These are phyloP conservation scores for Lucilia cuprina DNA, from an alignment of 1,140 invertebrate species.

Conservation along the genomic window DNA sequence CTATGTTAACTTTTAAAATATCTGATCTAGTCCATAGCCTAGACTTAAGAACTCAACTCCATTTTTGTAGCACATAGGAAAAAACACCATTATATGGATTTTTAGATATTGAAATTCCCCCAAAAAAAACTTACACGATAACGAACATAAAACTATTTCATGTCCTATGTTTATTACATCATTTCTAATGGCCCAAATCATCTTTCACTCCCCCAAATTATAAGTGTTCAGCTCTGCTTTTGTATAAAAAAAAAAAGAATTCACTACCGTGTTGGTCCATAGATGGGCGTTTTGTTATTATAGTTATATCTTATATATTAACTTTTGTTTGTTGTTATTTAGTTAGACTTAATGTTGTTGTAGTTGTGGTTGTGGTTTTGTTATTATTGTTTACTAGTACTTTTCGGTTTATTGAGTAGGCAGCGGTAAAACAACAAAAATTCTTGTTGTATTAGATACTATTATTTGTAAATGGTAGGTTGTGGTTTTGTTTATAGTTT, in stretches of 20 bases:
- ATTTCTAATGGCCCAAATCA: not conserved
- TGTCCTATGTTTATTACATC: not conserved
- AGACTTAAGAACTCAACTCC: no score
- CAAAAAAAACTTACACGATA: no score
- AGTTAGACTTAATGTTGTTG: not conserved
- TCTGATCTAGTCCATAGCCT: no score
- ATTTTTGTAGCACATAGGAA: no score
- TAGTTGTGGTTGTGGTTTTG: not conserved
- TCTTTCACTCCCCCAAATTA: not conserved
- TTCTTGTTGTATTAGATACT: conserved; percentile 9
- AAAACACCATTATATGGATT: no score
- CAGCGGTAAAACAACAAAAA: conserved; percentile 14
- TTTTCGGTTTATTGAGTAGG: not conserved
- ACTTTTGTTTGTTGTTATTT: not conserved
- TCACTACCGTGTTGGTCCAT: conserved; percentile 1
- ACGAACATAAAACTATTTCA: no score
- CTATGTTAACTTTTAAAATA: no score
- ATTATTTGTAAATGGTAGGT: conserved; percentile 17
- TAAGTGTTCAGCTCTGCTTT: not conserved
- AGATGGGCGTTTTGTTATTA: conserved; percentile 12
- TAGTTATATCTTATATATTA: not conserved
- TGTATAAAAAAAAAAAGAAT: not conserved
- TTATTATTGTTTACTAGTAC: not conserved
- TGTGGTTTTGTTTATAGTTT: conserved; percentile 7
- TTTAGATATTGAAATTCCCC: not conserved